Evolutionary conservation across 2,888 invertebrate genomes (phyloP).

Genomic region (Cheilosia impressa): DNA sequence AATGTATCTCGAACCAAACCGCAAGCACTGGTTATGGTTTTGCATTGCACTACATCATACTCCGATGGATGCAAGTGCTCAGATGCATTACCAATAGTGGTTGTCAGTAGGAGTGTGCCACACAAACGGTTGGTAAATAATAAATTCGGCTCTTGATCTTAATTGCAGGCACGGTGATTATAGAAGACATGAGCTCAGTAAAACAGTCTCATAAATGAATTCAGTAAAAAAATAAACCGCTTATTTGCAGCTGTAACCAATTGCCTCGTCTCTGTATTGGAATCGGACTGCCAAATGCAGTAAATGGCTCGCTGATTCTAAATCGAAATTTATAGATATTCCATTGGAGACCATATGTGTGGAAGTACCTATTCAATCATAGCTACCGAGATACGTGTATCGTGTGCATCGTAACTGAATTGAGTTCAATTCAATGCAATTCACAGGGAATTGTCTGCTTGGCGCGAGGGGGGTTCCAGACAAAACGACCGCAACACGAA

Average conservation of each 20-base stretch:
- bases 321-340: conserved; percentile 48
- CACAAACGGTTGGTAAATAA: neutral
- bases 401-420: conserved; percentile 1
- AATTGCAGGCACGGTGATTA: no score
- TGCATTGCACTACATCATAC: conserved; percentile 11
- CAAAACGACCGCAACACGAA: conserved; percentile 20
- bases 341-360: conserved; percentile 18
- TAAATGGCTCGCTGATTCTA: conserved; percentile 30
- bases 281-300: conserved; percentile 18
- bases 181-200: no score
- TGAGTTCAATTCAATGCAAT: conserved; percentile 38
- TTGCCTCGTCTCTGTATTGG: neutral
- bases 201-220: no score
- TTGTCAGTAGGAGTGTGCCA: neutral
- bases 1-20: conserved; percentile 33
- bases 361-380: conserved; percentile 7
- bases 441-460: conserved; percentile 4
- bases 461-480: no score
- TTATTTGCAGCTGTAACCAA: neutral
- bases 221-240: no score
- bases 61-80: conserved; percentile 4
- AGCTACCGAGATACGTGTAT: neutral
- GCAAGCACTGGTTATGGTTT: conserved; percentile 25
- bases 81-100: neutral
- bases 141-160: no score